These are phyloP conservation scores for Hyposoter didymator DNA, from an alignment of 2,888 invertebrate genomes.

Conservation along the genomic window DNA sequence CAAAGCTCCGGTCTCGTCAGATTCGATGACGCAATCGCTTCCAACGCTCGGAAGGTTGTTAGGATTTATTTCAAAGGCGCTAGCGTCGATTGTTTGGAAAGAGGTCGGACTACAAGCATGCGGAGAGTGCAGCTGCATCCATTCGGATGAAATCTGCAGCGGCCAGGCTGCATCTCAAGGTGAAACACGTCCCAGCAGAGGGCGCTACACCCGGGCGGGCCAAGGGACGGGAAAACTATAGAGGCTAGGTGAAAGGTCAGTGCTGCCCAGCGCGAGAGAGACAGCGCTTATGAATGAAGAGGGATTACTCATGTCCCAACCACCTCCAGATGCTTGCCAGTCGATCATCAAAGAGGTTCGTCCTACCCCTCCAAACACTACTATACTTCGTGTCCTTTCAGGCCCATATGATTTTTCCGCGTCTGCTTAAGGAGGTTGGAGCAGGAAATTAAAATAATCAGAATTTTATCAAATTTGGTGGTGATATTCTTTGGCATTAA, in stretches of 20 bases:
- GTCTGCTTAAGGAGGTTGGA: no score
- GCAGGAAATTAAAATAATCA: no score
- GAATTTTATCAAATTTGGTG: no score
- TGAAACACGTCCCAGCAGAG: constrained; percentile 17
- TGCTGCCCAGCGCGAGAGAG: constrained; percentile 21
- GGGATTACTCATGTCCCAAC: constrained; percentile 63
- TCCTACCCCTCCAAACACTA: constrained; percentile 46
- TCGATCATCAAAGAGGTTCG: constrained; percentile 72
- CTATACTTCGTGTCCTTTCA: constrained; percentile 7
- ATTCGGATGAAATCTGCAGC: constrained; percentile 5
- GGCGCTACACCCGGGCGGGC: neutral
- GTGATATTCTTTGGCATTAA: no score
- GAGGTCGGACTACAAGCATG: neutral
- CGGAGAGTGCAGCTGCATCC: neutral
- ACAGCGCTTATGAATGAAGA: constrained; percentile 71
- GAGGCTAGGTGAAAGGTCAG: constrained; percentile 40
- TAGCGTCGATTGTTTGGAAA: neutral
- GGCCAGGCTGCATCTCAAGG: constrained; percentile 28
- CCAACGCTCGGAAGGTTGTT: neutral
- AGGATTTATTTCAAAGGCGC: neutral
- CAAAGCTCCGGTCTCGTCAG: neutral
- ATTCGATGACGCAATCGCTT: neutral
- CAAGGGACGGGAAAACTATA: constrained; percentile 13
- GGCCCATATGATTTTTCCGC: neutral
- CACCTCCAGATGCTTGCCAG: constrained; percentile 72